Conservation (phyloP, 2,797 vertebrate species). For the Enteromius trimaculatus region DNA sequence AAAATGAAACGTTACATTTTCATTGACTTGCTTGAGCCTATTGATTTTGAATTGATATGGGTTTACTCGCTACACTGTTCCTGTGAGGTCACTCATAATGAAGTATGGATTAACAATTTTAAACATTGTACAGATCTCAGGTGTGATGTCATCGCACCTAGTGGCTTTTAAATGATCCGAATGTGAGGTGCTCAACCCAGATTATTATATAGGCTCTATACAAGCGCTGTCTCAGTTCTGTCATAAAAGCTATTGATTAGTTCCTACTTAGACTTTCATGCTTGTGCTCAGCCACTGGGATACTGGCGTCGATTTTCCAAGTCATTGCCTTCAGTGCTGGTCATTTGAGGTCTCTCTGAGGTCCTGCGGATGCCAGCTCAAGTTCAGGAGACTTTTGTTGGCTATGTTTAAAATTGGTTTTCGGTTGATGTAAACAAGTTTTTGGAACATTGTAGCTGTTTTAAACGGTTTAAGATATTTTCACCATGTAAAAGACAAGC, state of each 20-base stretch:
- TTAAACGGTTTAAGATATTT: background rate
- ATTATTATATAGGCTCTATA: slow-evolving; percentile 1
- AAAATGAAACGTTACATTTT: background rate
- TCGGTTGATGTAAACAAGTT: background rate
- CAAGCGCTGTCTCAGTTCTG: background rate
- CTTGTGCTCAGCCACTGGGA: slow-evolving; percentile 6
- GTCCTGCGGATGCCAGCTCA: background rate
- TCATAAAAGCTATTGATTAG: slow-evolving; percentile 43
- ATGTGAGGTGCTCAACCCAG: background rate
- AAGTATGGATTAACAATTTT: slow-evolving; percentile 7
- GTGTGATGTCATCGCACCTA: background rate
- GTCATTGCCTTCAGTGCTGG: slow-evolving; percentile 1
- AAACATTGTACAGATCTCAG: background rate
- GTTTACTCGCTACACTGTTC: background rate
- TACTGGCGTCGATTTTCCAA: slow-evolving; percentile 1
- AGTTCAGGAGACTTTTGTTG: background rate
- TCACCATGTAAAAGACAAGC: background rate
- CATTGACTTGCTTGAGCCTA: slow-evolving; percentile 22
- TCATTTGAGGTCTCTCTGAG: slow-evolving; percentile 19
- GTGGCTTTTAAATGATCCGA: background rate
- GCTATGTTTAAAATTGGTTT: background rate
- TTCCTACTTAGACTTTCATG: background rate
- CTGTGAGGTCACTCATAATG: slow-evolving; percentile 7
- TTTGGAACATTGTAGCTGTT: background rate
- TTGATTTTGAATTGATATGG: slow-evolving; percentile 29